Conservation (phyloP, 1,140 invertebrate species). For the Araneus ventricosus region DNA sequence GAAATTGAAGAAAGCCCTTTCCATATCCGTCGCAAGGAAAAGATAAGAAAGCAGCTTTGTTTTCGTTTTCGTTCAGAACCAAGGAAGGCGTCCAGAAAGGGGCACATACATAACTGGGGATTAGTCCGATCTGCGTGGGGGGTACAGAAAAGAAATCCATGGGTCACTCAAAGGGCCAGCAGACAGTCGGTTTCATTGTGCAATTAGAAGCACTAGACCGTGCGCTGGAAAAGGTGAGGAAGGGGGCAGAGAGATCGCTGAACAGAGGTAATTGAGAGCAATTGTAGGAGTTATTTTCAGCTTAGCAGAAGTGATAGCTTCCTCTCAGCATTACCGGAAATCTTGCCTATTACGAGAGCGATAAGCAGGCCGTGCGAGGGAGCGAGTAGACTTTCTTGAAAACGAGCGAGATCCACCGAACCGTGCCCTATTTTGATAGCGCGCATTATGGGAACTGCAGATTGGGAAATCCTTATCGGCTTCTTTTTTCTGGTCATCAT, state of each 20-base stretch:
- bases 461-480: too few relatives aligned
- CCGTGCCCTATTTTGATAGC: background rate
- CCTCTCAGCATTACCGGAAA: background rate
- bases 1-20: background rate
- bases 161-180: background rate
- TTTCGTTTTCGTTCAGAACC: background rate
- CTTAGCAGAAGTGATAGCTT: conserved; percentile 17
- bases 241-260: background rate
- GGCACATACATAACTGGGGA: too few relatives aligned
- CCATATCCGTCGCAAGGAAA: background rate
- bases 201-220: background rate
- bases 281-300: conserved; percentile 17
- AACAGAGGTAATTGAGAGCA: background rate
- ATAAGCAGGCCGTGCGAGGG: background rate
- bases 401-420: background rate
- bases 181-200: background rate
- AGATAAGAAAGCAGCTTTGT: background rate
- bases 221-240: background rate
- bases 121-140: background rate
- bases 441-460: too few relatives aligned
- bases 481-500: too few relatives aligned
- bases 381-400: background rate
- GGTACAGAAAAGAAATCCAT: background rate
- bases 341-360: background rate
- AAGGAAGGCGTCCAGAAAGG: too few relatives aligned